Evolutionary conservation across 2,797 vertebrate species (phyloP).

Genomic region (Gymnodraco acuticeps): DNA sequence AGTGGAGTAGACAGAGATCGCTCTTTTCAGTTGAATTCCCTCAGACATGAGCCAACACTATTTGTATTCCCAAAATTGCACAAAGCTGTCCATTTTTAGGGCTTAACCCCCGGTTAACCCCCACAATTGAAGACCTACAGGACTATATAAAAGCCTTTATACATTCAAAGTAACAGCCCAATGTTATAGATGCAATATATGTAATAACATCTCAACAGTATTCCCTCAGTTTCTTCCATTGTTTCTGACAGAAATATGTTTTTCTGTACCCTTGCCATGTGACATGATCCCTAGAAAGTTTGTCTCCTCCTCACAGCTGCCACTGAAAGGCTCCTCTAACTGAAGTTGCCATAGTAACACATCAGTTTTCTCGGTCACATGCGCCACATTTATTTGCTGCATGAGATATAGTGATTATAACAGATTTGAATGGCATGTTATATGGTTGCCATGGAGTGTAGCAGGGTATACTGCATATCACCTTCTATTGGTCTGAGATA

Average conservation of each 20-base stretch:
- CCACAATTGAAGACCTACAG: conserved; percentile 14
- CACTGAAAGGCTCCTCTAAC: conserved; percentile 51
- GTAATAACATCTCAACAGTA: not conserved
- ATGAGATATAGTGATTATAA: conserved; percentile 32
- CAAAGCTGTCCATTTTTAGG: not conserved
- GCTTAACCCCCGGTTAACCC: conserved; percentile 10
- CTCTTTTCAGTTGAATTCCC: conserved; percentile 9
- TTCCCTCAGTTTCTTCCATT: not conserved
- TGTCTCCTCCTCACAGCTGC: conserved; percentile 38
- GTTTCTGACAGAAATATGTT: not conserved
- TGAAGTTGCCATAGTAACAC: conserved; percentile 71
- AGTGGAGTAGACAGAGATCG: conserved; percentile 14
- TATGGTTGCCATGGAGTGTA: conserved; percentile 19
- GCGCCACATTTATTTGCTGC: conserved; percentile 35
- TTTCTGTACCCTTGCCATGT: conserved; percentile 6
- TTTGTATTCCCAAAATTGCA: conserved; percentile 4
- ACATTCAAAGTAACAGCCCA: not conserved
- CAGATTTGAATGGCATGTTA: conserved; percentile 33
- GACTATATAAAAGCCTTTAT: not conserved
- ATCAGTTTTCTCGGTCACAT: conserved; percentile 51
- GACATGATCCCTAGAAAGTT: conserved; percentile 26
- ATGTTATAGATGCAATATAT: not conserved
- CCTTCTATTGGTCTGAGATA: not conserved
- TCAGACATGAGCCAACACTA: conserved; percentile 16
- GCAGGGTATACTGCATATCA: not conserved